Conservation (phyloP, 1,140 invertebrate species). For the Conopomorpha cramerella region DNA sequence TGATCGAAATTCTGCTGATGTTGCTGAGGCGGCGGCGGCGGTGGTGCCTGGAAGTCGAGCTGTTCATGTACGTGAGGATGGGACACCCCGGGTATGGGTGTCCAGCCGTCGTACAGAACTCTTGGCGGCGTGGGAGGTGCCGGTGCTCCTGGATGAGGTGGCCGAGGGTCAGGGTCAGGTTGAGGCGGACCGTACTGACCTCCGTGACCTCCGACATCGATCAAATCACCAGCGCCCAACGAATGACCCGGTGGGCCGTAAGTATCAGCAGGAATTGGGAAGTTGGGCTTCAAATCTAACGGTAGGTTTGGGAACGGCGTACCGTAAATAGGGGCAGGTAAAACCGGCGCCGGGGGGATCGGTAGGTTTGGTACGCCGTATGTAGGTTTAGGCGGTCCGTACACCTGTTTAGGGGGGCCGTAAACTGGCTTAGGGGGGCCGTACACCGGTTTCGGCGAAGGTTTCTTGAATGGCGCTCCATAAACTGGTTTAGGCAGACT, state of each 20-base stretch:
- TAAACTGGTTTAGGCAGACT: slow-evolving; percentile 31
- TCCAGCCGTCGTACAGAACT: slow-evolving; percentile 83
- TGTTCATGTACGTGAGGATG: slow-evolving; percentile 20
- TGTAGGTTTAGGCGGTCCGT: slow-evolving; percentile 27
- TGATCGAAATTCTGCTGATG: no score
- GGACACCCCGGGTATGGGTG: slow-evolving; percentile 72
- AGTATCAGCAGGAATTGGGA: slow-evolving; percentile 42
- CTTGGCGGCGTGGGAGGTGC: slow-evolving; percentile 74
- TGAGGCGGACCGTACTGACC: slow-evolving; percentile 61
- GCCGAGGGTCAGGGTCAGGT: slow-evolving; percentile 53
- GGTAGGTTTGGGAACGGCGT: slow-evolving; percentile 43
- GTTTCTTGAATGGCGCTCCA: slow-evolving; percentile 24
- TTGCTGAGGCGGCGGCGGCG: slow-evolving; percentile 19
- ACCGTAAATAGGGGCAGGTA: slow-evolving; percentile 51
- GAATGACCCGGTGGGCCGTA: slow-evolving; percentile 50
- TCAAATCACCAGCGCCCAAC: slow-evolving; percentile 32
- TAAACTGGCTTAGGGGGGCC: slow-evolving; percentile 55
- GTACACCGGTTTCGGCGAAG: slow-evolving; percentile 20
- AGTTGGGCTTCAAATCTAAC: slow-evolving; percentile 53
- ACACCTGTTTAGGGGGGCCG: slow-evolving; percentile 36
- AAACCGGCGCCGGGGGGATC: slow-evolving; percentile 20
- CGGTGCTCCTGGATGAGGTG: slow-evolving; percentile 67
- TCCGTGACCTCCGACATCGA: slow-evolving; percentile 22
- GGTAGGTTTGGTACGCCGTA: slow-evolving; percentile 15
- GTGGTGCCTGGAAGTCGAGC: slow-evolving; percentile 34